Base-by-base conservation (phyloP, 2,888 invertebrate genomes). In the Carabus problematicus region DNA sequence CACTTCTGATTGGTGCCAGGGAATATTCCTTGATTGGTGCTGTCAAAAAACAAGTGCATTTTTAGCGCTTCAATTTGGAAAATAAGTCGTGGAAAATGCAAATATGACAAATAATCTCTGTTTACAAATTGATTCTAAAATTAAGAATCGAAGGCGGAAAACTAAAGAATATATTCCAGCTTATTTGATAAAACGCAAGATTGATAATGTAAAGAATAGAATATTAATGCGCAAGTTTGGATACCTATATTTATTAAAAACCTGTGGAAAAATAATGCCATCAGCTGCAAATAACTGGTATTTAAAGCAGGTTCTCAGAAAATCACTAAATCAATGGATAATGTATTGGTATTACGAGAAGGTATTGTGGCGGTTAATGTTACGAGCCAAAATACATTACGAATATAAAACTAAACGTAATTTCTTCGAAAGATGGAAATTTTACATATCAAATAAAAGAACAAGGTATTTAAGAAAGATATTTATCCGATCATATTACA, bases 331-430 rank as follows among this genome's bases (percentile, higher is more conserved):
- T 19, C 71, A 67, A 64, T 75, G 77, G 74, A 70, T 70, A 54
- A 67, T 54, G 6, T 66, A 71, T 69, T 77, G 77, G 75, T 77
- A 75, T 59, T 73, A 75, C 64, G 73, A 74, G 58, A 74, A 72
- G 70, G 70, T 75, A n/a, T 74, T 73, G 67, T 78, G 78, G 77
- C 75, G 77, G 64, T 68, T 76, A 52, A 64, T 72, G 6, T 66
- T 79, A 59, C 72, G 76, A 66, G 77, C 78, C 7, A 71, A 76
- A 40, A 72, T 79, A 47, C 77, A 78, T 70, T 74, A 75, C 41
- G 73, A 74, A 58, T 75, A 74, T 64, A 68, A 70, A 54, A 61
- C 75, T 42, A 74, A 75, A 71, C 71, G 73, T 29, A 73, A 71
- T 16, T 55, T 59, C 42, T 73, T 78, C 40, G 64, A 70, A 49